Base-by-base conservation (phyloP, 2,888 invertebrate genomes). In the Chydorus sphaericus region DNA sequence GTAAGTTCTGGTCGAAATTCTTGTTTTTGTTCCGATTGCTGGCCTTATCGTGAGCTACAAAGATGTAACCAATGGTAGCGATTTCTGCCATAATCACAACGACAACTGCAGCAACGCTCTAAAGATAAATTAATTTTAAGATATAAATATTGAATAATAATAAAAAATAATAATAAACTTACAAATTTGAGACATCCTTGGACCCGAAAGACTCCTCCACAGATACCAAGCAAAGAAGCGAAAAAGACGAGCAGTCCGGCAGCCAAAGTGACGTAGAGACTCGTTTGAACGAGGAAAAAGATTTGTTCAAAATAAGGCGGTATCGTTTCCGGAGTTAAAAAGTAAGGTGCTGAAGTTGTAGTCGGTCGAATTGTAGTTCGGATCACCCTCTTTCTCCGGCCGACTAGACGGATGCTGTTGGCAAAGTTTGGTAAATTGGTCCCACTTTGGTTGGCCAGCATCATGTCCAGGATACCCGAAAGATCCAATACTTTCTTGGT, bases 111-210 rank as follows among this genome's bases (percentile, higher is more conserved):
- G 36, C 33, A 8, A 55, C 49, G 23, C 55, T 48, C 55, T 55
- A 11, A 6, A 44, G n/a, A 44, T 23, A 29, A 37, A n/a, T 23
- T 7, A 48, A 30, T 8, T n/a, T 8, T 30, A 18, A 50, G 44
- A 16, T 11, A 50, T 16, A 31, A 16, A 29, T 16, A 50, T 28
- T 10, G n/a, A 50, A 16, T 18, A 53, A 14, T 5, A 53, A 7
- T 36, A 18, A 11, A 38, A 20, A 33, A 53, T 11, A 38, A 28
- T 10, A 10, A 33, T 16, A 8, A 16, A 4, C 48, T 28, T 55
- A 55, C 55, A 11, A 48, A 48, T 55, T 55, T 55, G n/a, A 55
- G 55, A 29, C 55, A 55, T 2, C 14, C 48, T 5, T 26, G n/a
- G 7, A 55, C 33, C n/a, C 49, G 48, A 33, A 37, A 55, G 16